Percentiles rank a stretch among this genome's conserved stretches.
These are phyloP conservation scores for Sabatieria punctata DNA, from an alignment of 2,888 invertebrate genomes.

Conservation along the genomic window DNA sequence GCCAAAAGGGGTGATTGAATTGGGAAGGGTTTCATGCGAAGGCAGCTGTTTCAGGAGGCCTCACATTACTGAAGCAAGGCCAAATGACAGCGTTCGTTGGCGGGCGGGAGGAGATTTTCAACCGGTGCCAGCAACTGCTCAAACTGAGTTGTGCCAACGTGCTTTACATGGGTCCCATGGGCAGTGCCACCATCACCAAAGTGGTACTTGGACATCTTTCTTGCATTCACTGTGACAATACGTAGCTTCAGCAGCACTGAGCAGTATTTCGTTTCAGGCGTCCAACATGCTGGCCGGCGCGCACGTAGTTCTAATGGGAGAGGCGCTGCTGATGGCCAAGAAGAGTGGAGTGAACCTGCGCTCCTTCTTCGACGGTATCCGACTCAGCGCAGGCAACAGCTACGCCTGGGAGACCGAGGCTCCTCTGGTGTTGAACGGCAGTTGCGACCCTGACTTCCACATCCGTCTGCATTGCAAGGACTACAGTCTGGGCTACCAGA, in stretches of 20 bases:
- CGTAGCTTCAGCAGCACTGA: no score
- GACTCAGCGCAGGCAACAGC: slow-evolving; percentile 3
- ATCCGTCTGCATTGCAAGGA: slow-evolving; percentile 3
- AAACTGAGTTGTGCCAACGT: neutral
- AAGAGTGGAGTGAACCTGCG: slow-evolving; percentile 1
- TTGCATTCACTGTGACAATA: no score
- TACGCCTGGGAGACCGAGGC: slow-evolving; percentile 5
- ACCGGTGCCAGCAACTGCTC: neutral
- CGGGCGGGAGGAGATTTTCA: neutral
- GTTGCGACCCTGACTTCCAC: neutral
- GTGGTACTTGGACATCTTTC: no score
- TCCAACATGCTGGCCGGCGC: slow-evolving; percentile 6
- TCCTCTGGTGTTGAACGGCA: slow-evolving; percentile 4
- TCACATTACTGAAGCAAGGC: neutral
- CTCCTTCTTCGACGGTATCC: slow-evolving; percentile 4
- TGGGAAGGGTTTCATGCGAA: no score
- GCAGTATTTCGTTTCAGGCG: no score
- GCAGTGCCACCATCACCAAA: slow-evolving; percentile 2
- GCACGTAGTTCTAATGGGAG: neutral
- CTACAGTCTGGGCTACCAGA: neutral
- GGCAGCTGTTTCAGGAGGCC: no score
- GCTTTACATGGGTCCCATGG: neutral
- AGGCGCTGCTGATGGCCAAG: slow-evolving; percentile 3
- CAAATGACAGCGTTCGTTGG: slow-evolving; percentile 4
- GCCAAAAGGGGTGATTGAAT: no score